phyloP scores from a whole-genome alignment of 2,888 invertebrate genomes.

The Megaustenia siamemsis region DNA sequence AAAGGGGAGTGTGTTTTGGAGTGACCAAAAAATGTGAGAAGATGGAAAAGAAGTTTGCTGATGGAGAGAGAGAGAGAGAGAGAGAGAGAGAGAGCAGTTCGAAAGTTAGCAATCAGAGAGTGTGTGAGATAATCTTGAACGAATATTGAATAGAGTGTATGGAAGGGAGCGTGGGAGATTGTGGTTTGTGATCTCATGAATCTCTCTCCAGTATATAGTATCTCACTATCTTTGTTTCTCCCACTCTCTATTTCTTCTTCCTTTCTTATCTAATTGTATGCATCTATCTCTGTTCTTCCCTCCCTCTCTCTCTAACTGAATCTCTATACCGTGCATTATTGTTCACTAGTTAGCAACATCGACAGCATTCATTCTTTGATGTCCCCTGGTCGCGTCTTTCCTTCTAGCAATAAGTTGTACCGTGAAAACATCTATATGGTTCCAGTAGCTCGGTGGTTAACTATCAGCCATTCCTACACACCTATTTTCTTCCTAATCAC shows the following conservation, averaged over 20 bases:
- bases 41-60: too few relatives aligned
- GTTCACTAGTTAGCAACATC: background rate
- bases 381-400: background rate
- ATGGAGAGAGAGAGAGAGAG: too few relatives aligned
- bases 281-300: conserved; percentile 5
- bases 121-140: background rate
- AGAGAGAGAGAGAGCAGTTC: too few relatives aligned
- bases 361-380: background rate
- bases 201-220: too few relatives aligned
- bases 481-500: too few relatives aligned
- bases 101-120: background rate
- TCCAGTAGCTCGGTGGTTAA: too few relatives aligned
- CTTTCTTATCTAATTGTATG: background rate
- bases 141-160: background rate
- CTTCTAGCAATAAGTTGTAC: too few relatives aligned
- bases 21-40: background rate
- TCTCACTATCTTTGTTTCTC: too few relatives aligned
- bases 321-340: background rate
- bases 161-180: too few relatives aligned
- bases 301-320: conserved; percentile 13
- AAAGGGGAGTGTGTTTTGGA: conserved; percentile 2
- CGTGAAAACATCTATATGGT: too few relatives aligned
- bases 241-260: background rate
- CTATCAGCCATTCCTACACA: too few relatives aligned
- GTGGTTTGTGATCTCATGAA: too few relatives aligned